A percentile compares a stretch with the other conserved stretches of the same genome.
These are phyloP conservation scores for Hippocampus zosterae DNA, from an alignment of 2,113 vertebrate genomes.

Conservation along the genomic window DNA sequence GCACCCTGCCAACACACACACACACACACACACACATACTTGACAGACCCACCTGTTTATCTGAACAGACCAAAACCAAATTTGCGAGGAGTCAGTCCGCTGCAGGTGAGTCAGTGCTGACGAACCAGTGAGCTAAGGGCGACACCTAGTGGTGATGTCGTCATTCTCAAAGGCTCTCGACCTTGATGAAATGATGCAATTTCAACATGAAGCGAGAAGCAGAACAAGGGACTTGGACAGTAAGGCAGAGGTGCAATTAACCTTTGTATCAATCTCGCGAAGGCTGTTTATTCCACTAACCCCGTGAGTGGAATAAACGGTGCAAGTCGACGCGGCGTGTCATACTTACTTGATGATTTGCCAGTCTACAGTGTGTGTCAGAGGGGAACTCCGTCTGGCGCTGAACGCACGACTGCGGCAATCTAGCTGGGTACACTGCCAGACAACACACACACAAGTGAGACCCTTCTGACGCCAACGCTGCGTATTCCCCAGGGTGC, in stretches of 20 bases:
- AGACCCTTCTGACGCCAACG: neutral
- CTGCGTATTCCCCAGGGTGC: no score
- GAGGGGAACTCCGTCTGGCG: constrained; percentile 80
- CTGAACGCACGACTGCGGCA: constrained; percentile 84
- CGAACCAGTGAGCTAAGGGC: neutral
- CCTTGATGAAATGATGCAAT: neutral
- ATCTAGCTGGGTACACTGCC: constrained; percentile 78
- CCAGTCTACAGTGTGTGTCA: constrained; percentile 95
- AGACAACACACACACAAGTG: neutral
- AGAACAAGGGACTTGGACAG: no score
- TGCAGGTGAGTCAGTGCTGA: neutral
- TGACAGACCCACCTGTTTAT: neutral
- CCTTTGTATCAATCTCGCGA: no score
- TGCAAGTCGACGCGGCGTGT: no score
- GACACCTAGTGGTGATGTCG: constrained; percentile 1
- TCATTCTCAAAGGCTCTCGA: neutral
- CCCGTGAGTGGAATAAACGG: no score
- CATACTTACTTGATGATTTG: constrained; percentile 88
- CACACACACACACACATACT: no score
- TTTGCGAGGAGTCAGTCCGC: neutral
- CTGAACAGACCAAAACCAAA: neutral
- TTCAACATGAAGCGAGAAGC: neutral
- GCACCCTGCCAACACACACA: constrained; percentile 73
- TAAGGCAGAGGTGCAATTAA: no score
- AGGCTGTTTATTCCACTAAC: no score